Base-by-base conservation (phyloP, 1,140 invertebrate genomes). In the Zaprionus tsacasi region DNA sequence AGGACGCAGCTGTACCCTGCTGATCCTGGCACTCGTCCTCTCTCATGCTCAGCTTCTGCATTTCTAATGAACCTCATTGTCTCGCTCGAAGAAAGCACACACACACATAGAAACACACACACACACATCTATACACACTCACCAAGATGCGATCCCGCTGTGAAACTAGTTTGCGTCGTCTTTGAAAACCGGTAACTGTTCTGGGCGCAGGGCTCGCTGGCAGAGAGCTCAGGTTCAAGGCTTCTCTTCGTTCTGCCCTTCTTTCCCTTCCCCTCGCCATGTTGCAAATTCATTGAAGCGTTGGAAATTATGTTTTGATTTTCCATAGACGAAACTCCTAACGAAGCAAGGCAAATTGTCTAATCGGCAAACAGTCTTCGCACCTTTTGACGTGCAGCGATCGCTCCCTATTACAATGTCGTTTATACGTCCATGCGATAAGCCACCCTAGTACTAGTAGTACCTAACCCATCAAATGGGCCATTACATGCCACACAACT, bases 271-370 rank as follows among this genome's bases (percentile, higher is more conserved):
- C 17, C 45, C 25, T 12, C 11, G 3, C 45, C 57, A 35, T 55
- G 57, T 40, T n/a, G 40, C 40, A 36, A 56, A 60, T 67, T 65
- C 81, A 82, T 71, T 72, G 59, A 87, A 73, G 82, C 82, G 73
- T 86, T 81, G 33, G 61, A 80, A 81, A 89, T 89, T 70, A 81
- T 88, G 85, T 88, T 88, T 88, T 88, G 83, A 88, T 88, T 83
- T 81, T 77, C 72, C 78, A 70, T 83, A 78, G 81, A 35, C 64
- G 52, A 56, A 74, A 69, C 73, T 83, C 58, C 68, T 78, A 88
- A 89, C 80, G 85, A 88, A 88, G 80, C 83, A 83, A 81, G 57
- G 55, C 80, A 81, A 88, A 88, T 87, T 83, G 73, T 78, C 85
- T 83, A 83, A 88, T 78, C 78, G 82, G 59, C 77, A 58, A 72